Percentiles rank a stretch among this genome's conserved stretches.
phyloP scores from a whole-genome alignment of 2,113 vertebrate species.

The Perccottus glenii region DNA sequence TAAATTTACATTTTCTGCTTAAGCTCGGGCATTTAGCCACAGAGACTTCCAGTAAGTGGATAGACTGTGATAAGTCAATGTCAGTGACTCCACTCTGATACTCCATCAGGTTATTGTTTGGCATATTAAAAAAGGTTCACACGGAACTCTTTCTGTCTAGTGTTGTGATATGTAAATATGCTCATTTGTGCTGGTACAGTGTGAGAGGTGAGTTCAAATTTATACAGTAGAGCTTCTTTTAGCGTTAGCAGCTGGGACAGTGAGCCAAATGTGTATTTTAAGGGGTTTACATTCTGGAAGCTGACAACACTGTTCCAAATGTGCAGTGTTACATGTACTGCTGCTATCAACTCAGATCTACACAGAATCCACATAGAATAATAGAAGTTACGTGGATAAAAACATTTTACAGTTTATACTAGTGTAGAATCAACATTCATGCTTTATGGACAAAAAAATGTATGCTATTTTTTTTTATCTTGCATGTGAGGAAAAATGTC shows the following conservation, averaged over 20 bases:
- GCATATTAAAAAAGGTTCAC: not conserved
- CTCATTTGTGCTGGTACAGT: not conserved
- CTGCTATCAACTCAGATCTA: not conserved
- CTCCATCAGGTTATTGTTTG: slow-evolving; percentile 17
- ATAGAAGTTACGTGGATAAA: too few relatives aligned
- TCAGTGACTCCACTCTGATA: slow-evolving; percentile 34
- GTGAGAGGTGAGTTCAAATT: not conserved
- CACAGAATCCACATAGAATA: too few relatives aligned
- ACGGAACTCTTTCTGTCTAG: not conserved
- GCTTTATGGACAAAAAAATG: too few relatives aligned
- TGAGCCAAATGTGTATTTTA: not conserved
- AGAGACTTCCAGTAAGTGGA: slow-evolving; percentile 27
- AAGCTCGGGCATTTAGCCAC: slow-evolving; percentile 27
- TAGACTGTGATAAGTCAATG: slow-evolving; percentile 31
- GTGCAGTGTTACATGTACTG: not conserved
- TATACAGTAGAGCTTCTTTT: not conserved
- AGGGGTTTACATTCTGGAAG: not conserved
- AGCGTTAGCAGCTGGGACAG: not conserved
- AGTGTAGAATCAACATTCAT: too few relatives aligned
- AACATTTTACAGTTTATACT: too few relatives aligned
- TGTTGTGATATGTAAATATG: slow-evolving; percentile 33
- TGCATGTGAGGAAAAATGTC: too few relatives aligned
- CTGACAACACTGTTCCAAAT: not conserved
- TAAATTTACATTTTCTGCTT: slow-evolving; percentile 58
- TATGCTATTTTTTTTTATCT: too few relatives aligned